A percentile compares a stretch with the other conserved stretches of the same genome.
These are phyloP conservation scores for Spermophilus dauricus DNA, from an alignment of 2,113 vertebrate species.

Conservation along the genomic window DNA sequence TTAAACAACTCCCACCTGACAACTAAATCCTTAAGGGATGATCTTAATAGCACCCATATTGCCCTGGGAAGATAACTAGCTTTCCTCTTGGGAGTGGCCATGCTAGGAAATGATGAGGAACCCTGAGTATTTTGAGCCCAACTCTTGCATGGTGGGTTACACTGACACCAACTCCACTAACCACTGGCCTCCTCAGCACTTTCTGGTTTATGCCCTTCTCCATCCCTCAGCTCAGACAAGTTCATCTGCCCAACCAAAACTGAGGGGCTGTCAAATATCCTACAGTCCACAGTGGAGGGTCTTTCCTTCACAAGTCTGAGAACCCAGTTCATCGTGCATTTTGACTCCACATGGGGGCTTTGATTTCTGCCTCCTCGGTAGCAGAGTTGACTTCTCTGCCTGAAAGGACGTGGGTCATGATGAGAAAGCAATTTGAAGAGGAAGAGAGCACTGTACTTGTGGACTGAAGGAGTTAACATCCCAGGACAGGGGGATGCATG, in stretches of 20 bases:
- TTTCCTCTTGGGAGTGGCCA: background rate
- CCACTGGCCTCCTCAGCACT: accelerated
- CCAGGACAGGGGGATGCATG: constrained; percentile 80
- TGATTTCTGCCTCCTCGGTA: background rate
- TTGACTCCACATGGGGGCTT: background rate
- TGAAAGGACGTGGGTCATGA: background rate
- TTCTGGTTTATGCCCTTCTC: background rate
- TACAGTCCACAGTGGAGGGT: accelerated
- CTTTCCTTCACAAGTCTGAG: background rate
- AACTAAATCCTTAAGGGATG: background rate
- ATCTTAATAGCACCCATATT: background rate
- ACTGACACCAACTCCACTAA: background rate
- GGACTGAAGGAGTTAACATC: constrained; percentile 78
- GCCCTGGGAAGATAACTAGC: background rate
- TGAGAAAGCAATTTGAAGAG: background rate
- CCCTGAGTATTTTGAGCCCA: too few species aligned
- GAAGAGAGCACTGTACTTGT: background rate
- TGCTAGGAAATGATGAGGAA: background rate
- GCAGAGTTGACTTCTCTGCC: background rate
- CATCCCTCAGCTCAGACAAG: background rate
- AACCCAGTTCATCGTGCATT: background rate
- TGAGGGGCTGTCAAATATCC: background rate
- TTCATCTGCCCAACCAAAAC: background rate
- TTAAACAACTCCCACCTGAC: background rate
- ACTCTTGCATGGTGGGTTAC: accelerated